Evolutionary conservation across 2,888 invertebrate genomes (phyloP).

Genomic region (Drosophila pseudotalamancana): DNA sequence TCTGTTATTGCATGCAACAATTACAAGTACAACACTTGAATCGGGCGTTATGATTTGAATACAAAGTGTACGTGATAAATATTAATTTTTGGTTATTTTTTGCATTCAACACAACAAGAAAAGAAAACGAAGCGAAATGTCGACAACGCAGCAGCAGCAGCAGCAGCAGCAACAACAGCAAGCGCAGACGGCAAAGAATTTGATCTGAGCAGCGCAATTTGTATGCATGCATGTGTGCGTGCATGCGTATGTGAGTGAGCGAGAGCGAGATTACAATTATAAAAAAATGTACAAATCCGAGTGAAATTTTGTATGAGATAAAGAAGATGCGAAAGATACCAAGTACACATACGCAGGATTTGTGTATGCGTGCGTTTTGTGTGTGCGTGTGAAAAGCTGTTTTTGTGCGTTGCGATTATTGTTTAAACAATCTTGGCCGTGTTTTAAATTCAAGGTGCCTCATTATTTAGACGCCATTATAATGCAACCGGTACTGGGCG

Average conservation of each 20-base stretch:
- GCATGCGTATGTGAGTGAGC: constrained; percentile 28
- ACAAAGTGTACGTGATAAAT: constrained; percentile 56
- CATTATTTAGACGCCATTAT: constrained; percentile 76
- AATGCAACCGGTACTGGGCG: constrained; percentile 69
- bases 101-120: constrained; percentile 40
- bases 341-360: constrained; percentile 20
- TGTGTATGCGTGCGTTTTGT: constrained; percentile 3
- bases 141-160: constrained; percentile 66
- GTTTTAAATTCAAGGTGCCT: constrained; percentile 70
- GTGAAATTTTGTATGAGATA: constrained; percentile 70
- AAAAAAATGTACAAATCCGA: constrained; percentile 56
- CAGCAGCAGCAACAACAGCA: constrained; percentile 37
- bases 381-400: constrained; percentile 10
- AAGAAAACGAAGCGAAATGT: constrained; percentile 56
- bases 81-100: constrained; percentile 30
- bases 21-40: constrained; percentile 28
- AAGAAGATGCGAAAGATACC: constrained; percentile 69
- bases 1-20: constrained; percentile 56
- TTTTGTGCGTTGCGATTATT: constrained; percentile 50
- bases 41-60: constrained; percentile 61
- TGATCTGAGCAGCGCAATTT: constrained; percentile 70
- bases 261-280: constrained; percentile 62
- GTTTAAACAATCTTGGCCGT: constrained; percentile 77
- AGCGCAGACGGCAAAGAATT: constrained; percentile 68
- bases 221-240: constrained; percentile 45